Percentiles rank a stretch among this genome's conserved stretches.
phyloP scores from a whole-genome alignment of 2,888 invertebrate species.

The Mylabris sibirica region DNA sequence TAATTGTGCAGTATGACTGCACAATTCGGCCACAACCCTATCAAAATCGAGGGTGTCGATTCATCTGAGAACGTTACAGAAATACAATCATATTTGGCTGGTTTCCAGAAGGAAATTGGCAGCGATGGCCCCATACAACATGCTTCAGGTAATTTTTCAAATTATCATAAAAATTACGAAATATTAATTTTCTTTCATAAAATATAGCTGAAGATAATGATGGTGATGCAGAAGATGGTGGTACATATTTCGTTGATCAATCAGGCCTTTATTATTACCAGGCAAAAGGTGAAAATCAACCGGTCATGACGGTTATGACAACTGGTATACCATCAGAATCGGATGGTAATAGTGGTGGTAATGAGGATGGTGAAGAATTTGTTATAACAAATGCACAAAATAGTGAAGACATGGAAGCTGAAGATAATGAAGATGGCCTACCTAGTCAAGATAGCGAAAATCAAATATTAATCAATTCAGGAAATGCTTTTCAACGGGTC shows the following conservation, averaged over 20 bases:
- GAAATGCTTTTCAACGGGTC: constrained; percentile 79
- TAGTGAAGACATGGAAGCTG: constrained; percentile 56
- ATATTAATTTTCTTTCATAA: neutral
- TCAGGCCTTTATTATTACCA: constrained; percentile 85
- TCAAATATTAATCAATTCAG: constrained; percentile 66
- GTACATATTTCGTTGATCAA: constrained; percentile 83
- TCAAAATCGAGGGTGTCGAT: constrained; percentile 61
- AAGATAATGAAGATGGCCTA: constrained; percentile 46
- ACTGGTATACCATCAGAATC: constrained; percentile 49
- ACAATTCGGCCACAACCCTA: constrained; percentile 55
- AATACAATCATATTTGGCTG: constrained; percentile 81
- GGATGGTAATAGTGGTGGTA: constrained; percentile 53
- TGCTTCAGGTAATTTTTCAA: constrained; percentile 58
- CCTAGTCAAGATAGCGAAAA: constrained; percentile 48
- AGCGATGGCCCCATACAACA: constrained; percentile 62
- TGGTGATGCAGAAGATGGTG: constrained; percentile 69
- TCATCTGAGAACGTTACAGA: constrained; percentile 68
- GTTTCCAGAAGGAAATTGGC: constrained; percentile 82
- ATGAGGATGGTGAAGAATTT: constrained; percentile 62
- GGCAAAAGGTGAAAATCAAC: constrained; percentile 70
- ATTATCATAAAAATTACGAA: constrained; percentile 5
- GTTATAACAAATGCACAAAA: constrained; percentile 62
- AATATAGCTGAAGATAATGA: constrained; percentile 50
- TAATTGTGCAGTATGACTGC: constrained; percentile 54
- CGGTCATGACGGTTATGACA: constrained; percentile 70